These are phyloP conservation scores for Canis aureus DNA, from an alignment of 2,113 vertebrate species.

Conservation along the genomic window DNA sequence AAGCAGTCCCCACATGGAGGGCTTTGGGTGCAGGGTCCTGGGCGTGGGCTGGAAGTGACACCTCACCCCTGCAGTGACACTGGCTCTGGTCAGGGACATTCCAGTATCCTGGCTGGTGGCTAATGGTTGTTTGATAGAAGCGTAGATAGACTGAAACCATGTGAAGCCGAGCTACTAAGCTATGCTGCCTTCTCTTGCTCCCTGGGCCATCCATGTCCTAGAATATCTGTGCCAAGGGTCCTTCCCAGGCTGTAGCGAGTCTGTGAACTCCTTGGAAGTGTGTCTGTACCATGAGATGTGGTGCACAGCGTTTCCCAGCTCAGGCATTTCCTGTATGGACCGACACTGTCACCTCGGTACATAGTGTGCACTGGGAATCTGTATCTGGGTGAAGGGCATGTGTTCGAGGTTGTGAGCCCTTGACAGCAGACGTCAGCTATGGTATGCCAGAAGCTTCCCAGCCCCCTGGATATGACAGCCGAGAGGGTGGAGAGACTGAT, in stretches of 20 bases:
- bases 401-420: slow-evolving; percentile 69
- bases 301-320: background rate
- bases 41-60: background rate
- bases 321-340: background rate
- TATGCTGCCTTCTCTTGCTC: background rate
- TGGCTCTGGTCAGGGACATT: background rate
- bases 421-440: slow-evolving; percentile 90
- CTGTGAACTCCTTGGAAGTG: background rate
- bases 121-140: background rate
- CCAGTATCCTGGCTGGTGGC: background rate
- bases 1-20: rapidly evolving
- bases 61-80: background rate
- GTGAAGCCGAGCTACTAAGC: background rate
- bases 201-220: rapidly evolving
- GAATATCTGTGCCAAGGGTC: rapidly evolving
- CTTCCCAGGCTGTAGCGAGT: background rate
- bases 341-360: rapidly evolving
- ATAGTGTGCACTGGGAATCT: rapidly evolving
- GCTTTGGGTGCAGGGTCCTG: background rate
- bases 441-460: slow-evolving; percentile 96
- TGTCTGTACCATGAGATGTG: background rate
- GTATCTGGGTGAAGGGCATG: background rate
- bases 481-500: slow-evolving; percentile 96
- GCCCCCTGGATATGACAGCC: slow-evolving; percentile 92
- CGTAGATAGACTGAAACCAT: background rate